phyloP scores from a whole-genome alignment of 2,113 vertebrate species.

The Macquaria australasica region DNA sequence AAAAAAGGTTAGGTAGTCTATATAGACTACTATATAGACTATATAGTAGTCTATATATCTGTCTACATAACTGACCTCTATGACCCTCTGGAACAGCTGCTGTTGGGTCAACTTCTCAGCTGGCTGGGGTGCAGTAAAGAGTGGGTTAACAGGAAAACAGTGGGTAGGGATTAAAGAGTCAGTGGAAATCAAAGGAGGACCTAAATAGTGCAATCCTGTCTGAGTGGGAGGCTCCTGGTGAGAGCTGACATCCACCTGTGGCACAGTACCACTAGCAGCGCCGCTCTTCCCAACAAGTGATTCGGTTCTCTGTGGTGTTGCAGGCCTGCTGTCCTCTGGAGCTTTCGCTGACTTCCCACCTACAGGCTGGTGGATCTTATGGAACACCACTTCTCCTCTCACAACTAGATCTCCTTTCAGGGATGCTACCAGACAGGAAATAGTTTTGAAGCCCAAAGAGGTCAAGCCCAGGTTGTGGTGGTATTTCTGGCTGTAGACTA shows the following conservation, averaged over 20 bases:
- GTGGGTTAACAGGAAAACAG: not conserved
- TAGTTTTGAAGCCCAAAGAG: conserved; percentile 56
- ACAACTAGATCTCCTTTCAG: conserved; percentile 66
- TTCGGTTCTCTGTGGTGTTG: conserved; percentile 15
- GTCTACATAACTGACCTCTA: conserved; percentile 61
- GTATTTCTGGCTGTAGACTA: conserved; percentile 68
- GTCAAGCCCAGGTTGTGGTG: conserved; percentile 55
- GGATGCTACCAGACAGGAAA: conserved; percentile 53
- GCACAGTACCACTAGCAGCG: not conserved
- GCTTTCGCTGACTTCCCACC: not conserved
- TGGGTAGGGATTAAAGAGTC: not conserved
- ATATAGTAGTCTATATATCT: not conserved
- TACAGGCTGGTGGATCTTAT: conserved; percentile 36
- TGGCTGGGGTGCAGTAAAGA: conserved; percentile 11
- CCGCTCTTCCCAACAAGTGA: not conserved
- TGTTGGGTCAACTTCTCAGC: conserved; percentile 60
- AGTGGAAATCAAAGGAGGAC: not conserved
- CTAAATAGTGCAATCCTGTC: not conserved
- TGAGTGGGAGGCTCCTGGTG: not conserved
- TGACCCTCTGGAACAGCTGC: conserved; percentile 72
- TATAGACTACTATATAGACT: too few relatives aligned
- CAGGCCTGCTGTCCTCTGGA: not conserved
- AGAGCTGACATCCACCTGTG: not conserved
- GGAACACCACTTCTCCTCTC: conserved; percentile 55
- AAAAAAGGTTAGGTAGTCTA: too few relatives aligned